These are phyloP conservation scores for Protobothrops flavoviridis DNA, from an alignment of 2,113 vertebrate genomes.

Conservation along the genomic window DNA sequence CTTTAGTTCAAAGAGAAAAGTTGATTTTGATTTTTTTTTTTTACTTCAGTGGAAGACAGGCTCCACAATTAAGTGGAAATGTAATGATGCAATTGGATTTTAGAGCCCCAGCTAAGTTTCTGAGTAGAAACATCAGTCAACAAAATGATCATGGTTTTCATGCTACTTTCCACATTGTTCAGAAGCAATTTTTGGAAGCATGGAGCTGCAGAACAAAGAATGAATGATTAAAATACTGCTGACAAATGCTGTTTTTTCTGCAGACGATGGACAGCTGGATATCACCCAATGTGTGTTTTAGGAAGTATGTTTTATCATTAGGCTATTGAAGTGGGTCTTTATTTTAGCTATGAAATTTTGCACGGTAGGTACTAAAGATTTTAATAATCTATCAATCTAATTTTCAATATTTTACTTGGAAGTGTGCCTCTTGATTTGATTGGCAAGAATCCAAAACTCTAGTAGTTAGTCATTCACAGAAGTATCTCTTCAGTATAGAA, in stretches of 20 bases:
- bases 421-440: neutral
- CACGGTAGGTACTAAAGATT: neutral
- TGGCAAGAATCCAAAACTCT: neutral
- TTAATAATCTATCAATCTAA: neutral
- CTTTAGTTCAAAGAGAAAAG: neutral
- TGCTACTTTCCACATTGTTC: neutral
- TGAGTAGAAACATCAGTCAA: neutral
- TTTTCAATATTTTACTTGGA: slow-evolving; percentile 5
- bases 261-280: neutral
- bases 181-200: neutral
- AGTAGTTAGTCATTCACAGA: neutral
- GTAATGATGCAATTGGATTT: neutral
- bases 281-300: neutral
- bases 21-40: neutral
- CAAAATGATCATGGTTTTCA: too few species aligned
- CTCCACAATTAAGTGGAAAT: neutral
- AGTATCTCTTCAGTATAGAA: neutral
- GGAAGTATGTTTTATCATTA: neutral
- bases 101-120: neutral
- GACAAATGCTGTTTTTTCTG: neutral
- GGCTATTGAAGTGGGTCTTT: neutral
- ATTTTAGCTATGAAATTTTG: neutral
- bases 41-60: neutral
- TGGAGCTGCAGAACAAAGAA: neutral
- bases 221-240: neutral